Percentiles rank a stretch among this genome's conserved stretches.
phyloP scores from a whole-genome alignment of 2,113 vertebrate genomes.

The Prinia subflava region DNA sequence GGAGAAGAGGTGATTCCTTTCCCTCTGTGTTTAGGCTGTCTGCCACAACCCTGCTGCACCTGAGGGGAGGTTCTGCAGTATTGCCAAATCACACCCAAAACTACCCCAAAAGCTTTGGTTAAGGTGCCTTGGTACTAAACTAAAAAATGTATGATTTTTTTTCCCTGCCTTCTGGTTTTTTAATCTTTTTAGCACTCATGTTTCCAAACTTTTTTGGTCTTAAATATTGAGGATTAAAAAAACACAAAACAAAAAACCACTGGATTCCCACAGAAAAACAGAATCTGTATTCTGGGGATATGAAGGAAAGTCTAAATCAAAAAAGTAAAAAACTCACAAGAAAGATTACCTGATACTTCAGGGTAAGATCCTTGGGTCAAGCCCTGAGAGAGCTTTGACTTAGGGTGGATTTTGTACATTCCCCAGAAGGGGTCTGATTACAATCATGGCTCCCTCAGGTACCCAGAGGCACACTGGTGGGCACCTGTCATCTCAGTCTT shows the following conservation, averaged over 20 bases:
- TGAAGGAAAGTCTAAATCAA: neutral
- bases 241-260: neutral
- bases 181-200: neutral
- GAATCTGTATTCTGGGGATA: neutral
- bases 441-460: neutral
- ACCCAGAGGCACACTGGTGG: neutral
- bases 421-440: neutral
- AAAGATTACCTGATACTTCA: neutral
- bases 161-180: neutral
- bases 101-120: neutral
- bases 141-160: neutral
- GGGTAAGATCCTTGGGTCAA: neutral
- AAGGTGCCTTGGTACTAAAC: neutral
- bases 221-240: neutral
- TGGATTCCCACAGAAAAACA: neutral
- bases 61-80: neutral
- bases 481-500: constrained; percentile 33
- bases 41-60: neutral
- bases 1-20: neutral
- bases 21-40: neutral
- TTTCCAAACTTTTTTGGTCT: neutral
- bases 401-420: neutral
- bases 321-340: neutral
- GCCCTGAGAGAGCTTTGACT: neutral
- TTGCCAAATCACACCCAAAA: neutral